A percentile compares a stretch with the other conserved stretches of the same genome.
phyloP scores from a whole-genome alignment of 2,888 invertebrate genomes.

The Epirrhoe tristata region DNA sequence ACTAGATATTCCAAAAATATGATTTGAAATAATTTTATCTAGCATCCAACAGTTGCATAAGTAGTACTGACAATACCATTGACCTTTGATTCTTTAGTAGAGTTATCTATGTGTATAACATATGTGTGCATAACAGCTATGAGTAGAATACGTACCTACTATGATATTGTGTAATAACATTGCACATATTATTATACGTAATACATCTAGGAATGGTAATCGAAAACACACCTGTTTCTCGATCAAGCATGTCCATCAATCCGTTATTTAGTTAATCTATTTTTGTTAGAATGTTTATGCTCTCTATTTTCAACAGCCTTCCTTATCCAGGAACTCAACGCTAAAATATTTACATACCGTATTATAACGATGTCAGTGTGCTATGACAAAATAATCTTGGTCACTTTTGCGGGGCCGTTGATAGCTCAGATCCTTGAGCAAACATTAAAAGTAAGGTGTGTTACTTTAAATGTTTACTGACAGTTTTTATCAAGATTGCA shows the following conservation, averaged over 20 bases:
- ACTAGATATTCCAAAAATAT: neutral
- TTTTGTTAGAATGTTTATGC: slow-evolving; percentile 1
- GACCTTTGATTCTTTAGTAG: neutral
- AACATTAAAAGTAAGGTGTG: slow-evolving; percentile 22
- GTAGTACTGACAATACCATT: neutral
- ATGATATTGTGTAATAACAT: too few species aligned
- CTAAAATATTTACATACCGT: slow-evolving; percentile 22
- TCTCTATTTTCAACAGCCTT: slow-evolving; percentile 6
- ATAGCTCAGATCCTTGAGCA: slow-evolving; percentile 29
- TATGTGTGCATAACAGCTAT: neutral
- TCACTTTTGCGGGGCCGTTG: slow-evolving; percentile 29
- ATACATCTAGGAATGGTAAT: too few species aligned
- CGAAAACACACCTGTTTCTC: too few species aligned
- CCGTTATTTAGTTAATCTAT: neutral
- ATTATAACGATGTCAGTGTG: slow-evolving; percentile 27
- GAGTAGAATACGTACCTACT: neutral
- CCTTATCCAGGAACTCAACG: slow-evolving; percentile 16
- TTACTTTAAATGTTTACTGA: slow-evolving; percentile 19
- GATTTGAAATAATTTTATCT: neutral
- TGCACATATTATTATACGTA: too few species aligned
- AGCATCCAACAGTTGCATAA: neutral
- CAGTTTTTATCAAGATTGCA: slow-evolving; percentile 1
- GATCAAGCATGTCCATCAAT: neutral
- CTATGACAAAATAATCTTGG: slow-evolving; percentile 36
- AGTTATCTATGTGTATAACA: neutral